Conservation (phyloP, 2,113 vertebrate species). For the Pelecanoides urinatrix region DNA sequence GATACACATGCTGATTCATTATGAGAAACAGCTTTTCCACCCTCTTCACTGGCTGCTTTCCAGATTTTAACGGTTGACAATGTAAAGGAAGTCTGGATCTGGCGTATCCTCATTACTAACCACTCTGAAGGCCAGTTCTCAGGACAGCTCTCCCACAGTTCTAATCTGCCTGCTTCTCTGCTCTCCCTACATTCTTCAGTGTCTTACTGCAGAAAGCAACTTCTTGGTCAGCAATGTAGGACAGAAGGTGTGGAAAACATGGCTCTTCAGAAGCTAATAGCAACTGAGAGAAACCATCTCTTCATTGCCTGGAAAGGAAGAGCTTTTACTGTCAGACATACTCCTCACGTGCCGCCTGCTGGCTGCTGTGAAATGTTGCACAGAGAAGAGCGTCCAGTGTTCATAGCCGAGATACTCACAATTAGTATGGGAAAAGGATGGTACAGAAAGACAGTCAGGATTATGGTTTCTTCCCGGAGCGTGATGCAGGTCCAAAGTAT, state of each 20-base stretch:
- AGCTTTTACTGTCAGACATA: neutral
- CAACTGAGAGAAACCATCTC: neutral
- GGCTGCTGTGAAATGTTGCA: neutral
- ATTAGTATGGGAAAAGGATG: fast-evolving
- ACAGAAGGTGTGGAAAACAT: neutral
- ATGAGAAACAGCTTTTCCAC: neutral
- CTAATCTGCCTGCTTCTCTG: neutral
- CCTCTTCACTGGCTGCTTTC: neutral
- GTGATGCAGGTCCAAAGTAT: neutral
- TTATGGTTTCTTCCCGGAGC: neutral
- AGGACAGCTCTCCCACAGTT: neutral
- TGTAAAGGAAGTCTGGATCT: neutral
- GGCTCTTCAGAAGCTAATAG: neutral
- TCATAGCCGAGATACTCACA: fast-evolving
- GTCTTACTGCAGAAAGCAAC: neutral
- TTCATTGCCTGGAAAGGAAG: fast-evolving
- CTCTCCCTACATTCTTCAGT: neutral
- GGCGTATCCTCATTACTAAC: neutral
- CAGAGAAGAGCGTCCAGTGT: fast-evolving
- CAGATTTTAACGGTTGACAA: neutral
- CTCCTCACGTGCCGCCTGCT: conserved; percentile 33
- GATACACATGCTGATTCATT: neutral
- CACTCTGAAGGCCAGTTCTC: neutral
- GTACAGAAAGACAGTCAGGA: neutral
- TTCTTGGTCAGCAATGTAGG: neutral